Evolutionary conservation across 1,140 invertebrate species (phyloP).

Genomic region (Delia radicum): DNA sequence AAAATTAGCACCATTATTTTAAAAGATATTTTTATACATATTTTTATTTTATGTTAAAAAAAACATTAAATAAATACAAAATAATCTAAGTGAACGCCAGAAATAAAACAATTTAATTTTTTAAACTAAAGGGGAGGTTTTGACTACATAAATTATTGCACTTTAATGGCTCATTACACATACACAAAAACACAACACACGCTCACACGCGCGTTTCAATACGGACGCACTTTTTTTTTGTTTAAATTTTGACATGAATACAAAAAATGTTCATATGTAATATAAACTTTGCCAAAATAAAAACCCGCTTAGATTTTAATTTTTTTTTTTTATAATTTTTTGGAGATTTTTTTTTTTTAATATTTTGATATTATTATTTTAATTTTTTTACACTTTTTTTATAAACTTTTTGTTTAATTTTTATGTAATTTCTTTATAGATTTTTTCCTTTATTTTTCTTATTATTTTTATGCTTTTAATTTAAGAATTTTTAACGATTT

Average conservation of each 20-base stretch:
- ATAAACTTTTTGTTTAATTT: not conserved
- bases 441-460: not conserved
- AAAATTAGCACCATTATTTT: not conserved
- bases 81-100: too few species aligned
- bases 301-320: too few species aligned
- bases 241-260: too few species aligned
- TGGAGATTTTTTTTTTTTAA: too few species aligned
- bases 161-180: slow-evolving; percentile 1
- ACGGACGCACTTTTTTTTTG: not conserved
- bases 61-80: too few species aligned
- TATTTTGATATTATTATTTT: too few species aligned
- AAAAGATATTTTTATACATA: not conserved
- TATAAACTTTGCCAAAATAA: too few species aligned
- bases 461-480: not conserved
- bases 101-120: not conserved
- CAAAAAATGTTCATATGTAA: too few species aligned
- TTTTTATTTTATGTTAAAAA: not conserved
- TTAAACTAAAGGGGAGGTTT: not conserved
- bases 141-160: not conserved
- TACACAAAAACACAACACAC: not conserved
- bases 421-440: not conserved
- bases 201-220: not conserved
- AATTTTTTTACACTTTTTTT: not conserved
- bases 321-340: too few species aligned
- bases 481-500: not conserved